Evolutionary conservation across 2,888 invertebrate species (phyloP), one percentile per base, ranked within the genome.

Genomic region (Quadroppia sp.): DNA sequence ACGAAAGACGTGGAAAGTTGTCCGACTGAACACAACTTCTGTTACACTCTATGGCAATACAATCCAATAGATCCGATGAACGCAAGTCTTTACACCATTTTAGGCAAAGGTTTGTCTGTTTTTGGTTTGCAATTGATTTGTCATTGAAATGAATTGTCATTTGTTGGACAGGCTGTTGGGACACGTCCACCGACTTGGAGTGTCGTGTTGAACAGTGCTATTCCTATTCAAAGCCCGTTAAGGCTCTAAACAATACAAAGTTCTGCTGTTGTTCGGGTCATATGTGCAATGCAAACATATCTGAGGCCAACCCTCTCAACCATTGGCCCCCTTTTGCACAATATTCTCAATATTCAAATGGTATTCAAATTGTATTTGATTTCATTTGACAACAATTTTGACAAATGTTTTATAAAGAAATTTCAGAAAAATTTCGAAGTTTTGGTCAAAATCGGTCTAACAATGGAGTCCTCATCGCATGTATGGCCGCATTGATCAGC

Each of bases 261-360:
- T 93, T 89, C 83, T 92, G 95, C 80, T 94, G 94, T 81, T 94
- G 94, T 80, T 87, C 87, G 6, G 88, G 88, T 2, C 86, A 89
- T 78, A 85, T 87, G 80, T 94, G 94, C 82, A 94, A 94, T 83
- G 85, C 85, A 30, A 88, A 90, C 79, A 88, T 87, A 56, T 76
- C 77, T 17, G 74, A 28, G 20, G 61, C 28, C 20, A 53, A 13
- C 11, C 53, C 20, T 53, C 25, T 53, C 23, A 36, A 36, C 9
- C 48, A 48, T 48, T 48, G n/a, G n/a, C n/a, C n/a, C n/a, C n/a
- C n/a, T n/a, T n/a, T n/a, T n/a, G n/a, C n/a, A n/a, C n/a, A n/a
- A n/a, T 36, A 36, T 9, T 9, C 36, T 9, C 6, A 36, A 36
- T 36, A 36, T 36, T 36, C 9, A 36, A 36, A 36, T 36, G 36